phyloP scores from a whole-genome alignment of 2,113 vertebrate genomes.

The Engystomops pustulosus region DNA sequence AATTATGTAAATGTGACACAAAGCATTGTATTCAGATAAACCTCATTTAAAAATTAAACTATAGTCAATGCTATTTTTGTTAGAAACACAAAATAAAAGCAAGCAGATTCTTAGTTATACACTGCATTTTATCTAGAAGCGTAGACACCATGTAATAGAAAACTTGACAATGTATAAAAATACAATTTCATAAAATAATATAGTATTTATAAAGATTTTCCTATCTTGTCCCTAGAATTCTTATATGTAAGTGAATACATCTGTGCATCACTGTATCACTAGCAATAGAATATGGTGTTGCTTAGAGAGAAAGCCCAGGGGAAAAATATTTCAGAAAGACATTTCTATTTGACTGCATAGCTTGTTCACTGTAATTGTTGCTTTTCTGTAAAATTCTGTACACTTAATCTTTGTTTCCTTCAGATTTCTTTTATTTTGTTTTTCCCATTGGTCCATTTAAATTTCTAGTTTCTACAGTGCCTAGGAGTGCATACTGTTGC shows the following conservation, averaged over 20 bases:
- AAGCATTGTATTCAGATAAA: too few relatives aligned
- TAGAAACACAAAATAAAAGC: too few relatives aligned
- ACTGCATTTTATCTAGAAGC: not conserved
- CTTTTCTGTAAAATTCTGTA: not conserved
- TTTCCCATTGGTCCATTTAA: not conserved
- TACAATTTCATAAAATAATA: conserved; percentile 15
- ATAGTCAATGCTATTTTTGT: too few relatives aligned
- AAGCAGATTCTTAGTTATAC: too few relatives aligned
- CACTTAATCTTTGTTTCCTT: not conserved
- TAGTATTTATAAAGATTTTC: not conserved
- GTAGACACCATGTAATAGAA: not conserved
- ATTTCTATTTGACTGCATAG: not conserved
- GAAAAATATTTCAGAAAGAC: conserved; percentile 30
- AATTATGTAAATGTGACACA: too few relatives aligned
- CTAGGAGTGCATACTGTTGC: too few relatives aligned
- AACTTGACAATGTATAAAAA: not conserved
- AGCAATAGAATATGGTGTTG: conserved; percentile 20
- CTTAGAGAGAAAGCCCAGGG: not conserved
- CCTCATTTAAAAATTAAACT: too few relatives aligned
- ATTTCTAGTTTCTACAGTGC: not conserved
- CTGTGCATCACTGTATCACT: not conserved
- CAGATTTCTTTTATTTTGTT: conserved; percentile 11
- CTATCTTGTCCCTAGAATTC: not conserved
- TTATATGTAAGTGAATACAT: conserved; percentile 22
- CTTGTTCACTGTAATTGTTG: not conserved